A percentile compares a stretch with the other conserved stretches of the same genome.
Evolutionary conservation across 2,888 invertebrate species (phyloP).

Genomic region (Criorhina ranunculi): DNA sequence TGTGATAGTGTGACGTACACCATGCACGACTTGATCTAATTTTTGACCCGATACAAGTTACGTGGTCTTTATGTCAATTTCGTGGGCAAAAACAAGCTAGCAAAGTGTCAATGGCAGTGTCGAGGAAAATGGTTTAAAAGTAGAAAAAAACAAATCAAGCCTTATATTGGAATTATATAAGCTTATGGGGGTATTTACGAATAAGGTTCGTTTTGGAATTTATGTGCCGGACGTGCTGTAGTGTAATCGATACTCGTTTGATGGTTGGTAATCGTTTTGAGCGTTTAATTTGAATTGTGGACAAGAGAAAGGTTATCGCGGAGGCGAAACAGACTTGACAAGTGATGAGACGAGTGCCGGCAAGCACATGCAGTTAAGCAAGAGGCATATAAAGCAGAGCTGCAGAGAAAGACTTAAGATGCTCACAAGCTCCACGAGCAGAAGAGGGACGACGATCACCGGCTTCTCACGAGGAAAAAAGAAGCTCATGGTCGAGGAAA

Average conservation of each 20-base stretch:
- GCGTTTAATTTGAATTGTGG: neutral
- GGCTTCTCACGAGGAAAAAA: too few relatives aligned
- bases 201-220: constrained; percentile 38
- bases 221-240: constrained; percentile 54
- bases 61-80: constrained; percentile 32
- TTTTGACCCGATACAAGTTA: constrained; percentile 32
- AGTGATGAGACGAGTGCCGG: too few relatives aligned
- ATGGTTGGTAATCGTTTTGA: constrained; percentile 13
- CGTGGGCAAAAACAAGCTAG: constrained; percentile 16
- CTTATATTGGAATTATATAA: constrained; percentile 23
- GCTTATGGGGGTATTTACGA: constrained; percentile 21
- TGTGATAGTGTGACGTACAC: constrained; percentile 14
- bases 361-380: too few relatives aligned
- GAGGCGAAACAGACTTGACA: too few relatives aligned
- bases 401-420: too few relatives aligned
- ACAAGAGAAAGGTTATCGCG: too few relatives aligned
- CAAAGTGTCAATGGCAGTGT: constrained; percentile 70
- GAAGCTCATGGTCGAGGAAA: too few relatives aligned
- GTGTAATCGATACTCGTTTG: constrained; percentile 36
- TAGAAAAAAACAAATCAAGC: constrained; percentile 21
- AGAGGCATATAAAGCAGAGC: too few relatives aligned
- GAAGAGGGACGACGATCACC: too few relatives aligned
- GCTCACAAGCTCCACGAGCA: too few relatives aligned
- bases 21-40: constrained; percentile 36
- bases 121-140: constrained; percentile 37